A percentile compares a stretch with the other conserved stretches of the same genome.
phyloP scores from a whole-genome alignment of 2,797 vertebrate species.

The Acropternis orthonyx region DNA sequence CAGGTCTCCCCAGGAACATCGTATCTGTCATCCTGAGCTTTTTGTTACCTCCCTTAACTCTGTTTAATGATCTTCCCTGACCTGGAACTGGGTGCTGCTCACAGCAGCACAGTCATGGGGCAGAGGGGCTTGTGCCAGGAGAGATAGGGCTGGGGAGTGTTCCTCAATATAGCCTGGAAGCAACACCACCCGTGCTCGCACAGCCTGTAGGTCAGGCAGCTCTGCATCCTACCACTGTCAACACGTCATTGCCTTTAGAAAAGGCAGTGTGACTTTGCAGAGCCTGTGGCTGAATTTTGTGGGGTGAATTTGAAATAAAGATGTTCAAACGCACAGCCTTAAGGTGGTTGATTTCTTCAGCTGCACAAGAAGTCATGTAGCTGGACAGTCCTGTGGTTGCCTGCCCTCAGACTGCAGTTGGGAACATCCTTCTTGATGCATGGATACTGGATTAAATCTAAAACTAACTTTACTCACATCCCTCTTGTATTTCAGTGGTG shows the following conservation, averaged over 20 bases:
- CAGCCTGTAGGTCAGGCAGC: not conserved
- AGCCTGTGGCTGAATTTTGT: not conserved
- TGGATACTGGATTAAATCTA: not conserved
- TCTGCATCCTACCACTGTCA: not conserved
- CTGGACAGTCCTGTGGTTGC: not conserved
- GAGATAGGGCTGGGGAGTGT: constrained; percentile 53
- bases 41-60: not conserved
- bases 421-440: not conserved
- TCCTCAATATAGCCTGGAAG: not conserved
- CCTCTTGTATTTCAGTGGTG: not conserved
- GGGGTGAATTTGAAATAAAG: not conserved
- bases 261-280: not conserved
- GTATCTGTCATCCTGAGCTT: not conserved
- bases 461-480: not conserved
- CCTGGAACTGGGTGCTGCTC: not conserved
- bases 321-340: not conserved
- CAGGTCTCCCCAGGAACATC: not conserved
- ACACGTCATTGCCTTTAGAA: fast-evolving
- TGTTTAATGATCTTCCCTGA: not conserved
- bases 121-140: constrained; percentile 17
- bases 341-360: not conserved
- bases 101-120: not conserved
- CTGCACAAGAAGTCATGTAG: not conserved
- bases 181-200: not conserved
- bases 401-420: not conserved